phyloP scores from a whole-genome alignment of 2,797 vertebrate species.

The Poeciliopsis paucimaculata region DNA sequence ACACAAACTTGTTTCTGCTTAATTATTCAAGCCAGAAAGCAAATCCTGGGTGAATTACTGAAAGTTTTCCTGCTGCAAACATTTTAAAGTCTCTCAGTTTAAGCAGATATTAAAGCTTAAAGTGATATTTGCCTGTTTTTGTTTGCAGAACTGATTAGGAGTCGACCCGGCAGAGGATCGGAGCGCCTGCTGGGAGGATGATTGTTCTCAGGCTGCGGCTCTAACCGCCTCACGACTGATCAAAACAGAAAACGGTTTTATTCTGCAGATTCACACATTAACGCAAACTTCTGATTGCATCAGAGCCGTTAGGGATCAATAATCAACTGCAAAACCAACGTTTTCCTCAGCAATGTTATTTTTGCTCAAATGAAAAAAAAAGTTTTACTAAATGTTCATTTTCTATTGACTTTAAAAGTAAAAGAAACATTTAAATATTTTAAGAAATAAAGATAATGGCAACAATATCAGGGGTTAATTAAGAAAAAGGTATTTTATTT shows the following conservation, averaged over 20 bases:
- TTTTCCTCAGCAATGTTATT: background rate
- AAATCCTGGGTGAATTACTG: background rate
- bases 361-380: background rate
- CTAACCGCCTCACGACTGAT: background rate
- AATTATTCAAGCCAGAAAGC: slow-evolving; percentile 21
- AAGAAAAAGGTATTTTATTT: background rate
- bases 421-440: background rate
- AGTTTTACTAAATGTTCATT: background rate
- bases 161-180: background rate
- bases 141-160: background rate
- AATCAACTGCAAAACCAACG: background rate
- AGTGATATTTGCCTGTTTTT: background rate
- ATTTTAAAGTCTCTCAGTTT: background rate
- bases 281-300: background rate
- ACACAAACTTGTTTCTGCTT: slow-evolving; percentile 12
- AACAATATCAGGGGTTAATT: background rate
- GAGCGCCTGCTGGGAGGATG: background rate
- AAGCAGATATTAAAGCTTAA: background rate
- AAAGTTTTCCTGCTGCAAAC: background rate
- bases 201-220: background rate
- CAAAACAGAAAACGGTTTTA: no score
- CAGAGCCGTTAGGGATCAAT: background rate
- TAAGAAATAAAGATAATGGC: background rate
- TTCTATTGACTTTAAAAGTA: background rate
- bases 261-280: background rate